A percentile compares a stretch with the other conserved stretches of the same genome.
Conservation (phyloP, 1,140 invertebrate species). For the Drosophila miranda region DNA sequence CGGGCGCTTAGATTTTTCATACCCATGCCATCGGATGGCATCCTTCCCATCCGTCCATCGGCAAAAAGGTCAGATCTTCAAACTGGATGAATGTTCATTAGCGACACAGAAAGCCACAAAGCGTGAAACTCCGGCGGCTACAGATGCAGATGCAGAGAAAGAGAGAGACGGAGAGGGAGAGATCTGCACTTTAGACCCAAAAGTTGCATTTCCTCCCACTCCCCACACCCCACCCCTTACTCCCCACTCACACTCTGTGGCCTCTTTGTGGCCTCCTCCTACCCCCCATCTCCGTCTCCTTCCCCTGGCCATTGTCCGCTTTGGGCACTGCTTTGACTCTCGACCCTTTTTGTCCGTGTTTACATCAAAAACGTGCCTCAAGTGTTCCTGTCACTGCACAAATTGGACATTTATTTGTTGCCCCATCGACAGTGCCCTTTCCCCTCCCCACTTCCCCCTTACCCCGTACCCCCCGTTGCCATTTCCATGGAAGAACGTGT, state of each 20-base stretch:
- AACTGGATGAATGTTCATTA: constrained; percentile 79
- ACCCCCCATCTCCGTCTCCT: background rate
- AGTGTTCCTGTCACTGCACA: constrained; percentile 78
- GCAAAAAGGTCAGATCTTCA: constrained; percentile 54
- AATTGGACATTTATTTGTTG: constrained; percentile 79
- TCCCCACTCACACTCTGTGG: no score
- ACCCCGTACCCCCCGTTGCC: constrained; percentile 2
- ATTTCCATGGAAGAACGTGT: constrained; percentile 67
- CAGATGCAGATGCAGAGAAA: constrained; percentile 29
- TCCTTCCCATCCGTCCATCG: constrained; percentile 13
- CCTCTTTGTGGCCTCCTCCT: background rate
- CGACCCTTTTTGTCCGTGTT: constrained; percentile 72
- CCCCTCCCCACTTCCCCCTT: background rate
- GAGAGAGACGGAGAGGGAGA: background rate
- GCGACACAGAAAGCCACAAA: constrained; percentile 58
- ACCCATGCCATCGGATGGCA: constrained; percentile 1
- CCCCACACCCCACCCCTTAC: background rate
- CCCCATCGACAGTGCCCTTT: constrained; percentile 32
- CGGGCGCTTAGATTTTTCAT: background rate
- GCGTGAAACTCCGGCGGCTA: constrained; percentile 72
- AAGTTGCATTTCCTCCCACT: constrained; percentile 41
- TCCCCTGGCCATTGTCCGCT: constrained; percentile 28
- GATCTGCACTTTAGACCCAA: constrained; percentile 38
- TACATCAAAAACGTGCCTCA: constrained; percentile 79
- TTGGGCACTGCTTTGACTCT: constrained; percentile 55